Evolutionary conservation across 2,113 vertebrate species (phyloP).

Genomic region (Lagopus muta): DNA sequence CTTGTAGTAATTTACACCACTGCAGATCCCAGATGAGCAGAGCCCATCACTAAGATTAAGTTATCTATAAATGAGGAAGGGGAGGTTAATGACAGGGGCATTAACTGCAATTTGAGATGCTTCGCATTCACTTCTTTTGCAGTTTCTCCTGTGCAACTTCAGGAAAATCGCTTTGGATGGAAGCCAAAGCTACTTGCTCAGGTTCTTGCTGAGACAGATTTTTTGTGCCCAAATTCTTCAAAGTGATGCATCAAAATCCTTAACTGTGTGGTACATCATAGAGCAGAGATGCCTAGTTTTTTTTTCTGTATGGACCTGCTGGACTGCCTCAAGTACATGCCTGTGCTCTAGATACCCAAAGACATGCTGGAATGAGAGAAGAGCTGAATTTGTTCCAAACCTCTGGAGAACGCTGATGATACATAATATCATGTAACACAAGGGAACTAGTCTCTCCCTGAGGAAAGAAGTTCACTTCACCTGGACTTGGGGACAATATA

Average conservation of each 20-base stretch:
- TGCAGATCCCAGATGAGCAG: not conserved
- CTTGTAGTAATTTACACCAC: not conserved
- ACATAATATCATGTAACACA: not conserved
- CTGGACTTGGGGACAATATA: not conserved
- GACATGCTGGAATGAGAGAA: not conserved
- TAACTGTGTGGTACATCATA: not conserved
- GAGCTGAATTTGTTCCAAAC: not conserved
- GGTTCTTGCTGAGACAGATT: not conserved
- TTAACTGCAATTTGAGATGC: not conserved
- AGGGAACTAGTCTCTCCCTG: not conserved
- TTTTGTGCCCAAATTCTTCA: not conserved
- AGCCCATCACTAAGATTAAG: not conserved
- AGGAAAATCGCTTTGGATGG: not conserved
- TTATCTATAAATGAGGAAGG: not conserved
- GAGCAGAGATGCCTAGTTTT: not conserved
- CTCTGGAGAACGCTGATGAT: not conserved
- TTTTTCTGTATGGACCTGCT: not conserved
- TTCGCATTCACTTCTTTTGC: slow-evolving; percentile 2
- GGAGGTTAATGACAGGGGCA: not conserved
- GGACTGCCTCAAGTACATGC: not conserved
- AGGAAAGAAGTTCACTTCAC: not conserved
- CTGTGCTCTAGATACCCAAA: not conserved
- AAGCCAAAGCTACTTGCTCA: not conserved
- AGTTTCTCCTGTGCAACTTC: not conserved
- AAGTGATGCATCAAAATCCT: not conserved